Percentiles rank a stretch among this genome's conserved stretches.
These are phyloP conservation scores for Sprattus sprattus DNA, from an alignment of 2,113 vertebrate species.

Conservation along the genomic window DNA sequence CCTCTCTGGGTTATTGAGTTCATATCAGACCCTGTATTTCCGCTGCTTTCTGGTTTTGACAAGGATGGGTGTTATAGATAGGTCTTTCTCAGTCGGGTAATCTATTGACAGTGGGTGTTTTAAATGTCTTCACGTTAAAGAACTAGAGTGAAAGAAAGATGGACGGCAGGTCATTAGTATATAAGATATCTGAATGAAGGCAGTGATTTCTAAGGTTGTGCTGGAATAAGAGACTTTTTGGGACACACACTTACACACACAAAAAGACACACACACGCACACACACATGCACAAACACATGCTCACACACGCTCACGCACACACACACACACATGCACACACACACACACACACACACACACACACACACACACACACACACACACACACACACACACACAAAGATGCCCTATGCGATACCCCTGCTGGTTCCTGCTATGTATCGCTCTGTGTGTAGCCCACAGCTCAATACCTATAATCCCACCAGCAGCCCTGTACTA, in stretches of 20 bases:
- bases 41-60: slow-evolving; percentile 53
- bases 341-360: not conserved
- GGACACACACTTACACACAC: not conserved
- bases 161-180: slow-evolving; percentile 24
- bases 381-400: not conserved
- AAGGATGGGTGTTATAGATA: slow-evolving; percentile 52
- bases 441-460: slow-evolving; percentile 4
- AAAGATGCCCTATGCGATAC: not conserved
- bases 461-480: slow-evolving; percentile 10
- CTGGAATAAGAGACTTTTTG: not conserved
- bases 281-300: not conserved
- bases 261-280: not conserved
- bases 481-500: not conserved
- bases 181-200: not conserved
- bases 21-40: not conserved
- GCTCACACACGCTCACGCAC: not conserved
- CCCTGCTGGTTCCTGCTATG: not conserved
- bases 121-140: slow-evolving; percentile 33
- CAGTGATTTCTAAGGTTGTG: not conserved
- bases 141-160: slow-evolving; percentile 59
- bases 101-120: slow-evolving; percentile 42
- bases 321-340: not conserved
- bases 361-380: slow-evolving; percentile 3
- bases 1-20: not conserved
- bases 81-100: slow-evolving; percentile 61